Conservation (phyloP, 1,140 invertebrate species). For the Homarus americanus region DNA sequence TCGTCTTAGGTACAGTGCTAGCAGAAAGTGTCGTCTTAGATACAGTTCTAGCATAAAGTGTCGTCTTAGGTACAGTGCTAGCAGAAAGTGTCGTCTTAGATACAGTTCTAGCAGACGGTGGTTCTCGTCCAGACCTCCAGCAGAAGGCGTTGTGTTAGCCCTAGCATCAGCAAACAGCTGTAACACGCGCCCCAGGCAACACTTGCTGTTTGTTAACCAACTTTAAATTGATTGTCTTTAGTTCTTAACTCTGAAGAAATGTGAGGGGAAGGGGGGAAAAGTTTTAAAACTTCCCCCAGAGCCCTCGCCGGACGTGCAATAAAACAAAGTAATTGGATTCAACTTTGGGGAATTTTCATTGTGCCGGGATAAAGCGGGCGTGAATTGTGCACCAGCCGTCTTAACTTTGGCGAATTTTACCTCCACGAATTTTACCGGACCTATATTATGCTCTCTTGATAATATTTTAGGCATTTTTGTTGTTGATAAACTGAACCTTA, state of each 20-base stretch:
- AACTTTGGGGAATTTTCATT: conserved; percentile 72
- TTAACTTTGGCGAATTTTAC: conserved; percentile 60
- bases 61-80: too few relatives aligned
- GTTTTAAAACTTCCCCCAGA: conserved; percentile 57
- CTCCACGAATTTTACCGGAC: conserved; percentile 49
- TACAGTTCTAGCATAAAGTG: too few relatives aligned
- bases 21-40: too few relatives aligned
- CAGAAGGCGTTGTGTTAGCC: not conserved
- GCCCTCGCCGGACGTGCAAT: conserved; percentile 68
- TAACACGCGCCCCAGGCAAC: conserved; percentile 60
- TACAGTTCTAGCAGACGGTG: too few relatives aligned
- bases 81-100: too few relatives aligned
- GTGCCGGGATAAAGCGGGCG: conserved; percentile 69
- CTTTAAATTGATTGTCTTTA: conserved; percentile 73
- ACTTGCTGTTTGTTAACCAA: conserved; percentile 72
- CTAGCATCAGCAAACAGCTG: conserved; percentile 24
- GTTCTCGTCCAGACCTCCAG: not conserved
- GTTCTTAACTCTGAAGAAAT: conserved; percentile 73
- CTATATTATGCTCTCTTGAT: conserved; percentile 56
- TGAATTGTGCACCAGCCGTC: conserved; percentile 66
- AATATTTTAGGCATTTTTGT: conserved; percentile 48
- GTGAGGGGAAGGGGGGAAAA: conserved; percentile 67
- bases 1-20: too few relatives aligned
- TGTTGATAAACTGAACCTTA: conserved; percentile 40
- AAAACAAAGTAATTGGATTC: conserved; percentile 73